Percentiles rank a stretch among this genome's conserved stretches.
These are phyloP conservation scores for Achlya flavicornis DNA, from an alignment of 2,888 invertebrate genomes.

Conservation along the genomic window DNA sequence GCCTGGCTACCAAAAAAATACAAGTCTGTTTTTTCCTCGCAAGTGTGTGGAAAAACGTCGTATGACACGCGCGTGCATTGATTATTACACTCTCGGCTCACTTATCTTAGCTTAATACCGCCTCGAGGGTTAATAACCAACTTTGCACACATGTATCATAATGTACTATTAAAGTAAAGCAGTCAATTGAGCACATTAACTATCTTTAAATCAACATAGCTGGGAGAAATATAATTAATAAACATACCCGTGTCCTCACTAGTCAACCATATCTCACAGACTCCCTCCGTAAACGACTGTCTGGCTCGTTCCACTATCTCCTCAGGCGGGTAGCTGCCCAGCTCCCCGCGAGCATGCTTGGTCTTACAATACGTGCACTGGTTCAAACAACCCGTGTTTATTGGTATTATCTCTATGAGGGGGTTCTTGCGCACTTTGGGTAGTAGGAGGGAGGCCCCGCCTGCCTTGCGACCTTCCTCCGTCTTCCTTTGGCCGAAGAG, in stretches of 20 bases:
- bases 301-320: conserved; percentile 94
- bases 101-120: too few relatives aligned
- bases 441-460: conserved; percentile 93
- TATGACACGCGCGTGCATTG: too few relatives aligned
- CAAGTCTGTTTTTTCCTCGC: too few relatives aligned
- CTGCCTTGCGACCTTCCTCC: conserved; percentile 89
- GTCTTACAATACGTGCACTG: conserved; percentile 99
- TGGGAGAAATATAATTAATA: too few relatives aligned
- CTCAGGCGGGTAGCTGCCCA: conserved; percentile 96
- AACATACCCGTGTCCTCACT: conserved; percentile 95
- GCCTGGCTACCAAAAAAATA: too few relatives aligned
- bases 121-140: too few relatives aligned
- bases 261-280: conserved; percentile 98
- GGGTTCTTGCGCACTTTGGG: conserved; percentile 98
- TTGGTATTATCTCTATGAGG: conserved; percentile 97
- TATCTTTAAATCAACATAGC: too few relatives aligned
- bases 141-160: too few relatives aligned
- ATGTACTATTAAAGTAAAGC: too few relatives aligned
- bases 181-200: too few relatives aligned
- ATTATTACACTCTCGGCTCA: too few relatives aligned
- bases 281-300: conserved; percentile 95
- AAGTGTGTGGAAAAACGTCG: too few relatives aligned
- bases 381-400: conserved; percentile 98
- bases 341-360: conserved; percentile 97
- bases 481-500: conserved; percentile 92